Conservation (phyloP, 1,140 invertebrate genomes). For the Drosophila arawakana region DNA sequence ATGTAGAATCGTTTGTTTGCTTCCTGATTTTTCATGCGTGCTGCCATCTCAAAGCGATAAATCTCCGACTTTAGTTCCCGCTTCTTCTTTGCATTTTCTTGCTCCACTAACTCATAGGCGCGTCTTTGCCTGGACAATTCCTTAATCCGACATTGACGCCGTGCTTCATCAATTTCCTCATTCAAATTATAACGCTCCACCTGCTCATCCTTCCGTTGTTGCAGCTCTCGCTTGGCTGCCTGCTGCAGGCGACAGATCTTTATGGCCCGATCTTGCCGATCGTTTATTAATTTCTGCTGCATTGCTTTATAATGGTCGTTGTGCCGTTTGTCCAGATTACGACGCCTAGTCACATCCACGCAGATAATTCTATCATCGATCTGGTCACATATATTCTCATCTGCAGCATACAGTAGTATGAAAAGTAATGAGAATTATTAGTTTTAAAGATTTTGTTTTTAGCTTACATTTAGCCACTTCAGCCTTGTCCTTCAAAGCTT, state of each 20-base stretch:
- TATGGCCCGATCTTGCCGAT: background rate
- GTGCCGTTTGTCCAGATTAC: constrained; percentile 48
- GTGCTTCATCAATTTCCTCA: constrained; percentile 46
- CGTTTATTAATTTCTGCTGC: background rate
- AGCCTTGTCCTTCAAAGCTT: constrained; percentile 54
- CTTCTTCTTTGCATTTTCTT: constrained; percentile 1
- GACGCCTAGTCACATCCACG: constrained; percentile 53
- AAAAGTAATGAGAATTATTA: too few species aligned
- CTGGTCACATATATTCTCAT: constrained; percentile 42
- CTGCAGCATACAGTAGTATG: constrained; percentile 4
- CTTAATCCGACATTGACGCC: constrained; percentile 44
- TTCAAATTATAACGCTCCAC: constrained; percentile 36
- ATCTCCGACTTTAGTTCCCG: constrained; percentile 25
- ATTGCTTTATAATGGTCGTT: constrained; percentile 29
- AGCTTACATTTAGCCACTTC: constrained; percentile 43
- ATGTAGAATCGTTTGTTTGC: constrained; percentile 44
- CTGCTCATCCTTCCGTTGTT: background rate
- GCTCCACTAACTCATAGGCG: constrained; percentile 45
- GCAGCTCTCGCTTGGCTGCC: constrained; percentile 6
- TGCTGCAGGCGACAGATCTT: constrained; percentile 16
- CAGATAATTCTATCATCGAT: constrained; percentile 61
- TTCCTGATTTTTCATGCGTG: constrained; percentile 52
- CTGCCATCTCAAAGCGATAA: constrained; percentile 49
- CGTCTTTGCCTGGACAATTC: constrained; percentile 45
- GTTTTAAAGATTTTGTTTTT: background rate